A percentile compares a stretch with the other conserved stretches of the same genome.
phyloP scores from a whole-genome alignment of 2,797 vertebrate species.

The Ammospiza maritima region DNA sequence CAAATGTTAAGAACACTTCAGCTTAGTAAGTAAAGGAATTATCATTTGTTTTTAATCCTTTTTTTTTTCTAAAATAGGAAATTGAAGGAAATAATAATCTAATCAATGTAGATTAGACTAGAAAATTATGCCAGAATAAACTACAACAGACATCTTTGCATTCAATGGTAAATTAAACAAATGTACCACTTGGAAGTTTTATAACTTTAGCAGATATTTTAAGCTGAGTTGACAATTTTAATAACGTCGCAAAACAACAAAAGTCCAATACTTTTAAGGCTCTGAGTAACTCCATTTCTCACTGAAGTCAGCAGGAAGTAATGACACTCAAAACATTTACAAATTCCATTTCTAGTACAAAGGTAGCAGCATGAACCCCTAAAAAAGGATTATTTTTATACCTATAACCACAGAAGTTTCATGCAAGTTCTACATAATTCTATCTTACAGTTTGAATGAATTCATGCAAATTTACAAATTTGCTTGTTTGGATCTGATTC shows the following conservation, averaged over 20 bases:
- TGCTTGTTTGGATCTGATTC: background rate
- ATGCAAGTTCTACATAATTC: background rate
- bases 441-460: background rate
- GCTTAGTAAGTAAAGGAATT: slow-evolving; percentile 31
- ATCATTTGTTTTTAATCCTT: background rate
- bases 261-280: background rate
- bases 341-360: background rate
- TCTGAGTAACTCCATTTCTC: background rate
- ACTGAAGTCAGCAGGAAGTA: background rate
- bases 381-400: background rate
- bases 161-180: background rate
- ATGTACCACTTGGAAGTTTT: background rate
- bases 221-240: background rate
- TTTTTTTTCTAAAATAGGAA: slow-evolving; percentile 27
- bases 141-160: background rate
- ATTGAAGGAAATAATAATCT: background rate
- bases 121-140: background rate
- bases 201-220: background rate
- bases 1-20: slow-evolving; percentile 19
- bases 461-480: background rate
- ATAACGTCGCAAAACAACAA: background rate
- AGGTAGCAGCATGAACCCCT: background rate
- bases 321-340: background rate
- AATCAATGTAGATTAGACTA: background rate
- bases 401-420: background rate